Evolutionary conservation across 35 echinoderm and acorn worm genomes (phyloP).

Genomic region (Nesometra sesokonis): DNA sequence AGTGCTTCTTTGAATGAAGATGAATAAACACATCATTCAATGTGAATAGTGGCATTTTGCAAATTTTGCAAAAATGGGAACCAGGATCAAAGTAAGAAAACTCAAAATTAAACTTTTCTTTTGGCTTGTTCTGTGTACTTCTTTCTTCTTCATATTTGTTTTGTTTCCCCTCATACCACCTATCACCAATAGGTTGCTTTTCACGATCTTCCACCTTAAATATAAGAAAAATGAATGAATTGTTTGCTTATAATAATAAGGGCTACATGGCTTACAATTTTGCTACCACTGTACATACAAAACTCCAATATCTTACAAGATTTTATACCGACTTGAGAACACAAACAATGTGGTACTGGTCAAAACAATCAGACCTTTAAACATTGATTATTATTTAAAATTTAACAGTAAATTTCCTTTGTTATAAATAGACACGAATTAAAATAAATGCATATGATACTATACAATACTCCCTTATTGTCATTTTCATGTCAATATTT

Average conservation of each 20-base stretch:
- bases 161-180: neutral
- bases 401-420: too few species aligned
- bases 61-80: constrained; percentile 80
- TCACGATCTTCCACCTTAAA: neutral
- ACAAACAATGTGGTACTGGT: too few species aligned
- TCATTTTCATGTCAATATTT: too few species aligned
- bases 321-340: too few species aligned
- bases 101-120: constrained; percentile 62
- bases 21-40: constrained; percentile 76
- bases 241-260: too few species aligned
- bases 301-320: too few species aligned
- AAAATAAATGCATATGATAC: too few species aligned
- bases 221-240: neutral
- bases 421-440: too few species aligned
- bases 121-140: constrained; percentile 14
- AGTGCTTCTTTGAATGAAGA: constrained; percentile 84
- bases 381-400: too few species aligned
- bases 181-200: neutral
- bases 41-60: constrained; percentile 48
- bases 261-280: too few species aligned
- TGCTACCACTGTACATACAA: neutral
- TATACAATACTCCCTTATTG: too few species aligned
- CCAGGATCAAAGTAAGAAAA: constrained; percentile 81
- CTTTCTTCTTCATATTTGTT: constrained; percentile 10
- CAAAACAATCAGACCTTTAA: too few species aligned